A percentile compares a stretch with the other conserved stretches of the same genome.
Evolutionary conservation across 2,888 invertebrate genomes (phyloP).

Genomic region (Pseudanteris insignis): DNA sequence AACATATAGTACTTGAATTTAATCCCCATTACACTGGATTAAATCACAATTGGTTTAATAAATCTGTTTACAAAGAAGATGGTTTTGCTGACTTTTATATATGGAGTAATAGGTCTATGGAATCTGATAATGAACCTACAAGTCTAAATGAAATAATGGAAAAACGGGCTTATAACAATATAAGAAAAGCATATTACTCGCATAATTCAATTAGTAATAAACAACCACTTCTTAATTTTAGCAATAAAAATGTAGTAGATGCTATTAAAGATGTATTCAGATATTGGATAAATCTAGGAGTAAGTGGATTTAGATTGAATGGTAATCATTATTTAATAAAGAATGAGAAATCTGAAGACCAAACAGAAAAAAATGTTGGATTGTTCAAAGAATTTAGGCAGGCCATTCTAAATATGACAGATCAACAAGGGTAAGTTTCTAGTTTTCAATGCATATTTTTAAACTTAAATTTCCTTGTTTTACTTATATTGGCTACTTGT

Average conservation of each 20-base stretch:
- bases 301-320: conserved; percentile 81
- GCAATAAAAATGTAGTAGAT: conserved; percentile 73
- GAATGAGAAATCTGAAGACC: conserved; percentile 70
- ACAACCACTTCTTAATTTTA: conserved; percentile 85
- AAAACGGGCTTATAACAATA: conserved; percentile 71
- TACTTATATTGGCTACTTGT: not conserved
- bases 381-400: conserved; percentile 74
- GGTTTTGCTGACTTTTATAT: conserved; percentile 49
- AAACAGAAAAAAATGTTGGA: conserved; percentile 71
- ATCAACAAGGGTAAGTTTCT: conserved; percentile 65
- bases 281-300: conserved; percentile 79
- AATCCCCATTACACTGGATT: conserved; percentile 78
- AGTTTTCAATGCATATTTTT: no score
- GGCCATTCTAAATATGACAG: conserved; percentile 71
- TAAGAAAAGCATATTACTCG: conserved; percentile 78
- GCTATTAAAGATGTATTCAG: conserved; percentile 53
- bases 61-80: conserved; percentile 70
- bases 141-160: no score
- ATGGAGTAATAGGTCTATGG: conserved; percentile 53
- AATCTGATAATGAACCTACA: conserved; percentile 61
- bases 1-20: conserved; percentile 77
- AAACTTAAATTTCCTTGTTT: not conserved
- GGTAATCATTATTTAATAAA: conserved; percentile 76
- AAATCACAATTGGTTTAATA: conserved; percentile 77
- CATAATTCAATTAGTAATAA: conserved; percentile 77